phyloP scores from a whole-genome alignment of 2,888 invertebrate species.

The Atrina japonica region DNA sequence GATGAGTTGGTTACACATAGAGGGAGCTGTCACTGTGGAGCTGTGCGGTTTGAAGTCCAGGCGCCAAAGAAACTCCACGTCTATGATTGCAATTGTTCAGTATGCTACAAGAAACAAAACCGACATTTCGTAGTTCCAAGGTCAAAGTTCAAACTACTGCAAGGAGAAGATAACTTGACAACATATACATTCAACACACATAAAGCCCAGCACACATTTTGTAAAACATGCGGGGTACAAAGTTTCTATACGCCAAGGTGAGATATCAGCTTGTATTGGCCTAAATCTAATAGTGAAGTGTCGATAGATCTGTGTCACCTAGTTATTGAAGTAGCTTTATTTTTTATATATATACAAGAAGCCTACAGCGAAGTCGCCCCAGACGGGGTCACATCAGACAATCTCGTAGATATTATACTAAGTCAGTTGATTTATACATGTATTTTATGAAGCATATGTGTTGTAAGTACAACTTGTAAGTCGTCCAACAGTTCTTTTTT shows the following conservation, averaged over 20 bases:
- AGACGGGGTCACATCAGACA: too few relatives aligned
- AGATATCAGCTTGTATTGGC: background rate
- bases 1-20: constrained; percentile 15
- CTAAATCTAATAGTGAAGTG: background rate
- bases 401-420: too few relatives aligned
- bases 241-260: constrained; percentile 82
- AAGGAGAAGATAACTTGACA: constrained; percentile 80
- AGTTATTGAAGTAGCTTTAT: background rate
- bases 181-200: constrained; percentile 82
- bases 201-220: constrained; percentile 82
- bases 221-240: constrained; percentile 82
- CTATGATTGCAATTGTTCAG: constrained; percentile 82
- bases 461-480: too few relatives aligned
- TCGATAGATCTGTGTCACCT: background rate
- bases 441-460: too few relatives aligned
- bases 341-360: too few relatives aligned
- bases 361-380: too few relatives aligned
- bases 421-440: too few relatives aligned
- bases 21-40: constrained; percentile 82
- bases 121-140: constrained; percentile 82
- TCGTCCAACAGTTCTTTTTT: too few relatives aligned
- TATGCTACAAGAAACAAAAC: constrained; percentile 83
- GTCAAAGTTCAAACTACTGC: constrained; percentile 77
- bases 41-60: constrained; percentile 79
- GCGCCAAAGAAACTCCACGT: constrained; percentile 78